Percentiles rank a stretch among this genome's conserved stretches.
These are phyloP conservation scores for Mus caroli DNA, from an alignment of 2,797 vertebrate species.

Conservation along the genomic window DNA sequence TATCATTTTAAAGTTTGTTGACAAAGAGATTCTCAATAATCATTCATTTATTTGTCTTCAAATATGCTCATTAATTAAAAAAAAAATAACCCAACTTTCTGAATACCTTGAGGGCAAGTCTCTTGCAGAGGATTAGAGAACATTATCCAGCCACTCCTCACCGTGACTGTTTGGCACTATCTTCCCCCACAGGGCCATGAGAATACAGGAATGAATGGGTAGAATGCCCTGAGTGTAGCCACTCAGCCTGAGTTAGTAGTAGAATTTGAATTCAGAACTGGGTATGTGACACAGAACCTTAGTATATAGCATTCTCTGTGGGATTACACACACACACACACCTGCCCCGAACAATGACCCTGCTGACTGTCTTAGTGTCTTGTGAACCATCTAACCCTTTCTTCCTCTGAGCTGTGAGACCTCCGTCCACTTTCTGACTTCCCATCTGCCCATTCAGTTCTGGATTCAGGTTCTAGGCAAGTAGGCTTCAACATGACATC, in stretches of 20 bases:
- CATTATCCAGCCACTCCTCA: background rate
- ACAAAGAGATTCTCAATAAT: background rate
- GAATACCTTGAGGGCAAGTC: background rate
- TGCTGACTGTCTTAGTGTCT: background rate
- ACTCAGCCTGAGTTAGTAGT: background rate
- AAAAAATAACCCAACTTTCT: background rate
- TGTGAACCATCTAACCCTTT: background rate
- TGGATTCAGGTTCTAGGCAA: background rate
- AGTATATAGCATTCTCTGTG: background rate
- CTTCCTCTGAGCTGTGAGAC: background rate
- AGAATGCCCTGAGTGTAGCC: background rate
- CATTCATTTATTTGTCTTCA: background rate
- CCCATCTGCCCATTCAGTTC: background rate
- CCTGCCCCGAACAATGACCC: background rate
- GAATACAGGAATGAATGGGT: background rate
- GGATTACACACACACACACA: background rate
- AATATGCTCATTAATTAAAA: background rate
- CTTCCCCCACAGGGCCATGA: too few relatives aligned
- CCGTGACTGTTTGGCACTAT: background rate
- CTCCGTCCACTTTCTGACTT: background rate
- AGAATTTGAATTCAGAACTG: background rate
- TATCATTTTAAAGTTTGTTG: conserved; percentile 16
- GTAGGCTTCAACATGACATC: background rate
- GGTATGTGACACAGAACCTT: background rate
- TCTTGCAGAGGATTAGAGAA: background rate